A percentile compares a stretch with the other conserved stretches of the same genome.
phyloP scores from a whole-genome alignment of 2,113 vertebrate species.

The Sakesphorus luctuosus region DNA sequence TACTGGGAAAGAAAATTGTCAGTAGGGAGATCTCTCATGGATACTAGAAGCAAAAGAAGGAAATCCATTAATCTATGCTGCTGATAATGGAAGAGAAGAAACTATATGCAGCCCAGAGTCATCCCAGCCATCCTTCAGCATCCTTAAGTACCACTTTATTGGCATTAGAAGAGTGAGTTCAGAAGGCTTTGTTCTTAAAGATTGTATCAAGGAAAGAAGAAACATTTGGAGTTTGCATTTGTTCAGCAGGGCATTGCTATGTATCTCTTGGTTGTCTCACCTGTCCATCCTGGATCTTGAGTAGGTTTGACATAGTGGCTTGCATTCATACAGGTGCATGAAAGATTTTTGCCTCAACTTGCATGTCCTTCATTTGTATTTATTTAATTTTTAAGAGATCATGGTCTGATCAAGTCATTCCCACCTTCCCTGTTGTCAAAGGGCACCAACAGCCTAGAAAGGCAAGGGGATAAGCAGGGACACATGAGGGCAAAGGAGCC shows the following conservation, averaged over 20 bases:
- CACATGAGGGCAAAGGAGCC: not conserved
- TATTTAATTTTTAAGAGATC: not conserved
- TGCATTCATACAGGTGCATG: rapidly evolving
- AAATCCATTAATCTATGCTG: not conserved
- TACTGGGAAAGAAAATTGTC: not conserved
- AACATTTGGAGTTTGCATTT: not conserved
- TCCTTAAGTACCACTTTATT: not conserved
- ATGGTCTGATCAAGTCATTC: not conserved
- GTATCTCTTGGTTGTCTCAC: not conserved
- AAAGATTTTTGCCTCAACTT: not conserved
- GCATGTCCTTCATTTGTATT: not conserved
- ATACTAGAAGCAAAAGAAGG: not conserved
- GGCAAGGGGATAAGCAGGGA: rapidly evolving
- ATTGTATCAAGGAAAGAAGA: rapidly evolving
- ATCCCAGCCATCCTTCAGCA: not conserved
- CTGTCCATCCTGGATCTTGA: not conserved
- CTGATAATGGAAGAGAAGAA: not conserved
- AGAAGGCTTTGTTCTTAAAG: not conserved
- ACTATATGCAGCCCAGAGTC: not conserved
- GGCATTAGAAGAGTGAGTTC: not conserved
- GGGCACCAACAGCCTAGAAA: not conserved
- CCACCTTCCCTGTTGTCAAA: not conserved
- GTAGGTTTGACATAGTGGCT: not conserved
- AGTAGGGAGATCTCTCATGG: not conserved
- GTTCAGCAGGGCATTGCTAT: not conserved